Evolutionary conservation across 2,888 invertebrate species (phyloP), one percentile per base, ranked within the genome.

Genomic region (Bombylius discolor): DNA sequence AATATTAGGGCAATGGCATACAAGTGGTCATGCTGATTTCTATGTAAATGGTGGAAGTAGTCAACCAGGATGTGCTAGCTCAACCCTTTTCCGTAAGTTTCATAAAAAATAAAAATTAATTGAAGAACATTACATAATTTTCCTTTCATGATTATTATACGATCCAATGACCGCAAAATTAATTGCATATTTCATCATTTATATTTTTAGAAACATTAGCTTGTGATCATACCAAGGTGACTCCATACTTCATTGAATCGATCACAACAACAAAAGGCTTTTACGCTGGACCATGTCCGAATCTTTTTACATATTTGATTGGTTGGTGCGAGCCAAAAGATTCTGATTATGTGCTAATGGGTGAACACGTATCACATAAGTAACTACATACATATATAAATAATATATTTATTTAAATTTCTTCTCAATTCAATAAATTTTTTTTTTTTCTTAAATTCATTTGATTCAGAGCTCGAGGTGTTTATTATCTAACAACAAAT

Each of bases 211-310:
- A 89, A 78, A 90, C 90, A 0, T 74, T 91, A 58, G 87, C 91
- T 34, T 91, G 91, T 70, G 91, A 91, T 71, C 91, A 91, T 69
- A 91, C 90, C 7, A 89, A 89, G 76, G 91, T 91, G 58, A 90
- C 91, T 4, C 91, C 91, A 11, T 90, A 89, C 70, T 91, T 90
- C 70, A 89, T 91, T 62, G 91, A 91, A 72, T 91, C 90, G 1
- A 90, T 91, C 64, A 87, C 86, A 64, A 83, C 86, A 14, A 81
- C 79, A 55, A 76, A 77, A 14, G 91, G 91, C 32, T 91, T 91
- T 71, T 91, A 87, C 83, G 87, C 90, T 4, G 87, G 89, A 5
- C 89, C 89, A 1, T 91, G 91, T 67, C 81, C 85, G 34, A 89
- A 84, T 66, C 76, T 90, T 31, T 81, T 91, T 61, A 85, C 87